Evolutionary conservation across 2,888 invertebrate genomes (phyloP), one percentile per base, ranked within the genome.

Genomic region (Phengaris arion): DNA sequence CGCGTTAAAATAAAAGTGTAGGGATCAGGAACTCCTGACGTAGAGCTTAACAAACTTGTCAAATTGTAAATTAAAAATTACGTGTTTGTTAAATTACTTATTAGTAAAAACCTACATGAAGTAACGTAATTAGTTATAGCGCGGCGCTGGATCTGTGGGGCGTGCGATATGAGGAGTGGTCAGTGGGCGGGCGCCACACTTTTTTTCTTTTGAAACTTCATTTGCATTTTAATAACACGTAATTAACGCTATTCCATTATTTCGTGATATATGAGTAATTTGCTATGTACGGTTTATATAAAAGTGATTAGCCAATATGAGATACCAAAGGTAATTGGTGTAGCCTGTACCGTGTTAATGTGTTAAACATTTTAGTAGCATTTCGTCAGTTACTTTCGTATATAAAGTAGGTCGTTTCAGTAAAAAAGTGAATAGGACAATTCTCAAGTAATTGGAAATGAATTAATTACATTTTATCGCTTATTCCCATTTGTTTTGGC

Each of bases 131-230:
- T 22, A 72, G 22, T 52, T 13, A 22, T 52, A 52, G 54, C 22
- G 15, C 22, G 15, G 22, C 22, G 72, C 12, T 72, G 2, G 12
- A 72, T 10, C 46, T n/a, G 69, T 45, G 46, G 69, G 72, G 72
- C 72, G 72, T 72, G 72, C 72, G 22, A 35, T 54, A 72, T 72
- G 72, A 72, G 72, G 72, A 72, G 72, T 72, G 72, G 72, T 13
- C 72, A 12, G 72, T 72, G 54, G 72, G 72, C 72, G 72, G 72
- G 35, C 52, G 54, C 35, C 15, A 22, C 7, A 52, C 22, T 54
- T 72, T 70, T 52, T 70, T 70, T 22, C 70, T 51, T 51, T 70
- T 72, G 52, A 72, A 72, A 54, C 72, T 54, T 72, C 54, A 52
- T 72, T 72, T 72, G 52, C 72, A 72, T 72, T 72, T 72, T 72